Conservation (phyloP, 1,140 invertebrate species). For the Anagrus nilaparvatae region DNA sequence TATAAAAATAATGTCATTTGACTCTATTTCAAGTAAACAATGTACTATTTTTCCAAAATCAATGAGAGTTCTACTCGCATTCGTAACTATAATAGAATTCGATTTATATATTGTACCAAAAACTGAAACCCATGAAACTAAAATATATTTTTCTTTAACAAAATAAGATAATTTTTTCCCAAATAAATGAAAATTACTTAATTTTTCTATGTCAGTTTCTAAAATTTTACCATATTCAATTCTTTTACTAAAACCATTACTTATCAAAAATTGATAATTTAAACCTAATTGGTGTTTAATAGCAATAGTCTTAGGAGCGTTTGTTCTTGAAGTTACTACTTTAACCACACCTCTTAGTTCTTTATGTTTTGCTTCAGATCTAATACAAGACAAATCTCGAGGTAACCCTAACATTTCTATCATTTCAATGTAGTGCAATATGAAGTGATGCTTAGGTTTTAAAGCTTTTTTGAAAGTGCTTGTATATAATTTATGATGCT, state of each 20-base stretch:
- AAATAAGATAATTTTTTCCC: neutral
- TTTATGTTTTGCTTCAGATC: constrained; percentile 19
- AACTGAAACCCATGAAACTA: neutral
- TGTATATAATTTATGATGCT: neutral
- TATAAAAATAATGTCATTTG: neutral
- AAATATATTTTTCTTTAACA: neutral
- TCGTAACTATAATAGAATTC: neutral
- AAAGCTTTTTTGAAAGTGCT: neutral
- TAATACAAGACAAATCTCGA: constrained; percentile 12
- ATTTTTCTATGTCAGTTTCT: neutral
- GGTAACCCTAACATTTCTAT: constrained; percentile 17
- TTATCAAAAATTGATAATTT: constrained; percentile 15
- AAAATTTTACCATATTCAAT: neutral
- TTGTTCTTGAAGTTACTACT: constrained; percentile 15
- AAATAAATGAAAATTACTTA: neutral
- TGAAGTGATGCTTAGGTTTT: constrained; percentile 16
- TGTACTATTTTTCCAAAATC: neutral
- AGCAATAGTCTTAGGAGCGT: constrained; percentile 15
- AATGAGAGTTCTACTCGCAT: neutral
- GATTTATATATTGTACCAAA: neutral
- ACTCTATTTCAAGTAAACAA: neutral
- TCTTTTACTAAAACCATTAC: constrained; percentile 1
- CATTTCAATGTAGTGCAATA: constrained; percentile 14
- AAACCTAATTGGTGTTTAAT: constrained; percentile 20
- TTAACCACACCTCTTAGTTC: constrained; percentile 15